Conservation (phyloP, 2,888 invertebrate species). For the Plagodis dolabraria region DNA sequence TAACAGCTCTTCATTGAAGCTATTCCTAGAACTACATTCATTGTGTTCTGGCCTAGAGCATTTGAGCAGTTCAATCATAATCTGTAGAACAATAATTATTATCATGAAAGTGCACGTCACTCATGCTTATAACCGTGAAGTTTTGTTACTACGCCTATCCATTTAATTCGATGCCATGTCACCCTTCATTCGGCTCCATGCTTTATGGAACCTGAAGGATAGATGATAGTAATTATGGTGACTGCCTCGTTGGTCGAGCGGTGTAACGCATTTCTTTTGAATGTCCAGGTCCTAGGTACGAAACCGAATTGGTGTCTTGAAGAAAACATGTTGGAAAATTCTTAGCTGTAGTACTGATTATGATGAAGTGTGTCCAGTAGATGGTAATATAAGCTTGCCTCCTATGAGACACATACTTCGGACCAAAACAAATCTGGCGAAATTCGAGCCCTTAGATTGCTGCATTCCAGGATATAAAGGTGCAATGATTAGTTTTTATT, state of each 20-base stretch:
- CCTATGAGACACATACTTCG: no score
- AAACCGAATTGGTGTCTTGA: no score
- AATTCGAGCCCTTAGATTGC: no score
- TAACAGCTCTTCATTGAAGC: not conserved
- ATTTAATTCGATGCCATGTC: constrained; percentile 35
- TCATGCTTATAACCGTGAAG: constrained; percentile 50
- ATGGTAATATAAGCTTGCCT: no score
- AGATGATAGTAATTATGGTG: constrained; percentile 14
- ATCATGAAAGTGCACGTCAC: constrained; percentile 49
- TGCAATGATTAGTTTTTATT: no score
- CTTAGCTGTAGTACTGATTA: no score
- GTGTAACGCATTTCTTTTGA: no score
- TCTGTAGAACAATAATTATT: constrained; percentile 47
- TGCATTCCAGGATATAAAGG: no score
- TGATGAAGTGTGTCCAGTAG: no score
- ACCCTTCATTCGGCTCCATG: constrained; percentile 28
- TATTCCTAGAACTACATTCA: not conserved
- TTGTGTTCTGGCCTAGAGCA: constrained; percentile 17
- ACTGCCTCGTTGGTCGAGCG: not conserved
- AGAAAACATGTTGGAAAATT: no score
- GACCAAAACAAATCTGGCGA: no score
- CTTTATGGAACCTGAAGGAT: constrained; percentile 11
- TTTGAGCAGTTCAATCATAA: constrained; percentile 16
- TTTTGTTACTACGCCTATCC: constrained; percentile 50
- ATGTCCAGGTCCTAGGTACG: no score